Evolutionary conservation across 2,797 vertebrate genomes (phyloP), one percentile per base, ranked within the genome.

Genomic region (Labeo calbasu): DNA sequence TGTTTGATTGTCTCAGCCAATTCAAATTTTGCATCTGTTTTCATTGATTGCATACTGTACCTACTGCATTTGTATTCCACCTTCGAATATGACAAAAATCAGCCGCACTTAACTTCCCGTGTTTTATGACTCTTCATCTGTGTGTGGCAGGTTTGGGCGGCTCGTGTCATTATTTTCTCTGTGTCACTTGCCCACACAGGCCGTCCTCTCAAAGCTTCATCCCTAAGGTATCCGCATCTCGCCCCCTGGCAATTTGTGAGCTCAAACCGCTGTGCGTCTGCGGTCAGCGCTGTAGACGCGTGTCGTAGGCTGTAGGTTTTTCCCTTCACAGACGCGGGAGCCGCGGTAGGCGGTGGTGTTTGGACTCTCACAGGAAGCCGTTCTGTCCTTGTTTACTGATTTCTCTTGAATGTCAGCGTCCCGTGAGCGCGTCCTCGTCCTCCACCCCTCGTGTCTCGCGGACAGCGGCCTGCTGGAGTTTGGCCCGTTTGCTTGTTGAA

Each of bases 401-500:
- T 91, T 86, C 88, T 89, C 79, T 86, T 17, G 13, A 36, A 14
- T 77, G 21, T 17, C 0, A 36, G n/a, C 14, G 36, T 23, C 66
- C 50, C 0, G 36, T 13, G 86, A 51, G 69, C 87, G 85, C 80
- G 63, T 84, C 73, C 68, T 81, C 80, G 59, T 82, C 69, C 63
- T 82, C 83, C 87, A 69, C 78, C 91, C 85, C 91, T 87, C 85
- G 85, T 87, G 87, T 89, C 89, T 90, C 86, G 90, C 90, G 84
- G 86, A 85, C 89, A 82, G 83, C 59, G 88, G 69, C 87, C 69
- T 15, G 80, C 87, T 83, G 87, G 88, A 90, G 90, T 75, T 84
- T 88, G 90, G 87, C 89, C 89, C 81, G 88, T 91, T 92, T 93
- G 91, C 90, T 87, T 83, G 88, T 83, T 63, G 87, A 91, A 88